phyloP scores from a whole-genome alignment of 1,140 invertebrate species.

The Drosophila mojavensis region DNA sequence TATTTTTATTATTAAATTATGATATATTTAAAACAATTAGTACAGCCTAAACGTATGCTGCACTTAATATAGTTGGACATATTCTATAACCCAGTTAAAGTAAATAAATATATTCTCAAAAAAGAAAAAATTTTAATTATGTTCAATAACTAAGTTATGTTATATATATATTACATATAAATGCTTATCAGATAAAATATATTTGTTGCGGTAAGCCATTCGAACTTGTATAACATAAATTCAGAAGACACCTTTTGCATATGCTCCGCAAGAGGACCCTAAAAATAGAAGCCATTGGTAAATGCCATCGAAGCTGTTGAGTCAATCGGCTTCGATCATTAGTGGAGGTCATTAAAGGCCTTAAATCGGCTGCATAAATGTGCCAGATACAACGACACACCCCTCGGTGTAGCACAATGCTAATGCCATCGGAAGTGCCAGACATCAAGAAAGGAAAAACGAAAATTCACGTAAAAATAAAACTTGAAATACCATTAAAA shows the following conservation, averaged over 20 bases:
- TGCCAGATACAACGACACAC: slow-evolving; percentile 20
- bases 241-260: slow-evolving; percentile 43
- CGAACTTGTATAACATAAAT: neutral
- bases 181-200: neutral
- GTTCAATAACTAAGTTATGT: too few species aligned
- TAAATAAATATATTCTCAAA: too few species aligned
- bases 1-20: neutral
- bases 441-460: slow-evolving; percentile 18
- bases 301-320: slow-evolving; percentile 51
- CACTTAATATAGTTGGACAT: neutral
- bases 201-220: neutral
- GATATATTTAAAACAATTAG: neutral
- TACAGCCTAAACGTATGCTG: slow-evolving; percentile 1
- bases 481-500: slow-evolving; percentile 31
- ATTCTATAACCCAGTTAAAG: too few species aligned
- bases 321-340: slow-evolving; percentile 76
- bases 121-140: too few species aligned
- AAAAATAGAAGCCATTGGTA: slow-evolving; percentile 66
- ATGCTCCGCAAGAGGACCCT: slow-evolving; percentile 22
- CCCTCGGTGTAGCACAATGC: slow-evolving; percentile 17
- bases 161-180: too few species aligned
- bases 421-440: slow-evolving; percentile 5
- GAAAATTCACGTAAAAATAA: slow-evolving; percentile 56
- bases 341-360: slow-evolving; percentile 76
- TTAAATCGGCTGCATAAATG: slow-evolving; percentile 51